These are phyloP conservation scores for Microplitis manilae DNA, from an alignment of 2,888 invertebrate genomes.

Conservation along the genomic window DNA sequence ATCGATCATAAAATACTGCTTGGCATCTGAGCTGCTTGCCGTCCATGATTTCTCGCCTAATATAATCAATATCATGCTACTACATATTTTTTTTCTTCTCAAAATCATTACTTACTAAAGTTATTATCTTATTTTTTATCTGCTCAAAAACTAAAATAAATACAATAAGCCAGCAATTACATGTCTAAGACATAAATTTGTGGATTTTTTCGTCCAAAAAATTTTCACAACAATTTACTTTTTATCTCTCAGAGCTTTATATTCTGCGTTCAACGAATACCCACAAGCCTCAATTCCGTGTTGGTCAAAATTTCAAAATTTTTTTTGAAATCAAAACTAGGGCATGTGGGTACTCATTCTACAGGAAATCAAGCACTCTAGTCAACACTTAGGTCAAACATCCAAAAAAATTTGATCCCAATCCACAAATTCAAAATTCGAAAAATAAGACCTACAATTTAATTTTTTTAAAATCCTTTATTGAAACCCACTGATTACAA, in stretches of 20 bases:
- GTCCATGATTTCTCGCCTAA: constrained; percentile 94
- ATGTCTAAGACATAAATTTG: not conserved
- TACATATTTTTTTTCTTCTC: constrained; percentile 51
- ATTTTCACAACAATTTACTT: no score
- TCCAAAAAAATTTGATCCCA: no score
- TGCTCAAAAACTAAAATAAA: constrained; percentile 13
- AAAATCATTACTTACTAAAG: not conserved
- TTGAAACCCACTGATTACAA: not conserved
- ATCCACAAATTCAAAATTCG: not conserved
- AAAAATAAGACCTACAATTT: constrained; percentile 24
- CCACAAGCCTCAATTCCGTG: no score
- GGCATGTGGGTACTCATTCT: no score
- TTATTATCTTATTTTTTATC: constrained; percentile 23
- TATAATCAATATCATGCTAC: constrained; percentile 67
- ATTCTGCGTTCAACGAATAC: no score
- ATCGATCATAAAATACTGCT: constrained; percentile 92
- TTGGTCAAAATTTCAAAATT: no score
- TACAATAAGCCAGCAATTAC: not conserved
- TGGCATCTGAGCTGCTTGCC: constrained; percentile 91
- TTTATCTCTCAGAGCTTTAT: no score
- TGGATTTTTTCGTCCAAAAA: no score
- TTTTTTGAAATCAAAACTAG: no score
- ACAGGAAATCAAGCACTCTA: no score
- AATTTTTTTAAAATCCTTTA: not conserved
- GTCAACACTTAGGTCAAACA: no score